Evolutionary conservation across 2,888 invertebrate genomes (phyloP).

Genomic region (Melanophora roralis): DNA sequence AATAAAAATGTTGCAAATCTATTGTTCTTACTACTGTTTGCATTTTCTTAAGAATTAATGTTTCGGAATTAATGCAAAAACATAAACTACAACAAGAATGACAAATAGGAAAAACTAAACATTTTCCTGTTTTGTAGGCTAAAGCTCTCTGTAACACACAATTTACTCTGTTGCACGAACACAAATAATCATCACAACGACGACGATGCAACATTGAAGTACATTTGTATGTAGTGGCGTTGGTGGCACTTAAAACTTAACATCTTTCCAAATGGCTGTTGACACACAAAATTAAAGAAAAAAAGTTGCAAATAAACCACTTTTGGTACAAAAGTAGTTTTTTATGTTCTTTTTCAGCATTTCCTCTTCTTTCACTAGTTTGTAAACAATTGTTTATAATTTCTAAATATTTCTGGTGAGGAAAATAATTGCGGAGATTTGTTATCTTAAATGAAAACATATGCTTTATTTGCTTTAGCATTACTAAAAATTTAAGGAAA

Average conservation of each 20-base stretch:
- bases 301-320: neutral
- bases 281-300: conserved; percentile 6
- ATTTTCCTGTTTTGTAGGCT: neutral
- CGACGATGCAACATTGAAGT: neutral
- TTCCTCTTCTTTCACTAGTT: neutral
- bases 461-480: too few relatives aligned
- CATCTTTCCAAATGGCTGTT: conserved; percentile 36
- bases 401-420: conserved; percentile 27
- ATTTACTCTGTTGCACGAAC: neutral
- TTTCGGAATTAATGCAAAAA: conserved; percentile 42
- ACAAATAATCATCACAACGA: conserved; percentile 22
- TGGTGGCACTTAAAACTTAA: conserved; percentile 23
- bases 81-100: neutral
- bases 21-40: conserved; percentile 1
- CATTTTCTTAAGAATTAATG: conserved; percentile 40
- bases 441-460: neutral
- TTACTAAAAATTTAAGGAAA: too few relatives aligned
- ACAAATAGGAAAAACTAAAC: conserved; percentile 5
- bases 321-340: conserved; percentile 33
- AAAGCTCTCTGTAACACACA: neutral
- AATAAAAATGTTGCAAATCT: conserved; percentile 17
- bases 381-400: conserved; percentile 30
- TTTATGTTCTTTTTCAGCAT: conserved; percentile 2
- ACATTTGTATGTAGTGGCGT: too few relatives aligned
- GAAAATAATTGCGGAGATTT: conserved; percentile 12